A percentile compares a stretch with the other conserved stretches of the same genome.
phyloP scores from a whole-genome alignment of 2,113 vertebrate genomes.

The Megatriorchis doriae region DNA sequence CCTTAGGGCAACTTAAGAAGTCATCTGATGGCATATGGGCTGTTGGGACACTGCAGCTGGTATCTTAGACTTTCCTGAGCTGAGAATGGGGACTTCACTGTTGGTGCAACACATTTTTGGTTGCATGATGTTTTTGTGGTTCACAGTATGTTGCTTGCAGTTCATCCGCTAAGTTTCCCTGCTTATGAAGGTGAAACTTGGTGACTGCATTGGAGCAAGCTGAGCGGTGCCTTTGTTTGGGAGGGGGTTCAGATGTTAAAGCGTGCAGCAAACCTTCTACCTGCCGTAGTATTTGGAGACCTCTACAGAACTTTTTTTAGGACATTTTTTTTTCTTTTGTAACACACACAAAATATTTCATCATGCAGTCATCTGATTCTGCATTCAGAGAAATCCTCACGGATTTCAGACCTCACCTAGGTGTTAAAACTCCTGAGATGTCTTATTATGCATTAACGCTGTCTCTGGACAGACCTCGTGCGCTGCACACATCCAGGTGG shows the following conservation, averaged over 20 bases:
- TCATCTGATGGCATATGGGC: neutral
- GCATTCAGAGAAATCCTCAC: neutral
- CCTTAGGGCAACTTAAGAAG: neutral
- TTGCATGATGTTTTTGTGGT: neutral
- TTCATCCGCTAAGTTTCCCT: neutral
- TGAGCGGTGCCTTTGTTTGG: neutral
- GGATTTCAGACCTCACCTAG: neutral
- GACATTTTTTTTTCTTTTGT: neutral
- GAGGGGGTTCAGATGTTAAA: too few relatives aligned
- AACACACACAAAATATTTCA: neutral
- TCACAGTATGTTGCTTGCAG: neutral
- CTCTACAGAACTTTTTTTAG: neutral
- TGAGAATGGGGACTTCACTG: neutral
- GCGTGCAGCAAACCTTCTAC: neutral
- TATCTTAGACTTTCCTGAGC: neutral
- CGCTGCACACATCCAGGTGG: fast-evolving
- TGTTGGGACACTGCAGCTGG: neutral
- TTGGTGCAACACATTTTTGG: neutral
- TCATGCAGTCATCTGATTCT: neutral
- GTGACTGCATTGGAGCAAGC: neutral
- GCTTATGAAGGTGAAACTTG: neutral
- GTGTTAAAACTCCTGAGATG: neutral
- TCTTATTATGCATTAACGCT: fast-evolving
- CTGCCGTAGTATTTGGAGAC: neutral
- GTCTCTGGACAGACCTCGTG: neutral